Base-by-base conservation (phyloP, 2,888 invertebrate genomes). In the Cantharis lateralis region DNA sequence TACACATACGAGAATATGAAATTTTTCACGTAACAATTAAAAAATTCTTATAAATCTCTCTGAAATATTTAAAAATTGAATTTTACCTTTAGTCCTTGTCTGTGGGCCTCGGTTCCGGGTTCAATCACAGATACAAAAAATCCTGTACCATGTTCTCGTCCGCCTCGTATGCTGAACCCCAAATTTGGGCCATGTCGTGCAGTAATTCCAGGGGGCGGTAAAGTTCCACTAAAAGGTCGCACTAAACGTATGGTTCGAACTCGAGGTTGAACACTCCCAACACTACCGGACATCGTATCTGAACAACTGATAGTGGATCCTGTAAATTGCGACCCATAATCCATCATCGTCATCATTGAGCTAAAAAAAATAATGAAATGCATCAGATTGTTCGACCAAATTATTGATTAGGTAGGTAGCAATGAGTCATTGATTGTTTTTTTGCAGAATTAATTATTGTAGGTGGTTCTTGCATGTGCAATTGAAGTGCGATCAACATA, bases 71-170 rank as follows among this genome's bases (percentile, higher is more conserved):
- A 70, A 72, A 76, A 66, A n/a, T 68, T 28, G 70, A 62, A 77
- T 85, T 90, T 91, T 89, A 97, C 97, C 92, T 93, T 93, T 71
- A 98, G 89, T 80, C 97, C 98, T 87, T 95, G 95, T 70, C 92
- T 89, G 84, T 95, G 93, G 0, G 98, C 97, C 87, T 96, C 96
- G 1, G 96, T 96, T 75, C 95, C 95, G 32, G 93, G 92, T 82
- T 96, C 95, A 10, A 98, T 94, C 84, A 94, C 93, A 18, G 97
- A 96, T 77, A 98, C 93, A 89, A 96, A 98, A 89, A 98, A 95
- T 28, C 98, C 98, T 0, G 96, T 95, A 20, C 95, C 95, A 87
- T 97, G 96, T 86, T 98, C 98, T 80, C 93, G 91, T 15, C 98
- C 98, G 26, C 96, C 96, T 3, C 96, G 91, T 75, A 96, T 88